Percentiles rank a stretch among this genome's conserved stretches.
phyloP scores from a whole-genome alignment of 2,113 vertebrate species.

The Chloropsis hardwickii region DNA sequence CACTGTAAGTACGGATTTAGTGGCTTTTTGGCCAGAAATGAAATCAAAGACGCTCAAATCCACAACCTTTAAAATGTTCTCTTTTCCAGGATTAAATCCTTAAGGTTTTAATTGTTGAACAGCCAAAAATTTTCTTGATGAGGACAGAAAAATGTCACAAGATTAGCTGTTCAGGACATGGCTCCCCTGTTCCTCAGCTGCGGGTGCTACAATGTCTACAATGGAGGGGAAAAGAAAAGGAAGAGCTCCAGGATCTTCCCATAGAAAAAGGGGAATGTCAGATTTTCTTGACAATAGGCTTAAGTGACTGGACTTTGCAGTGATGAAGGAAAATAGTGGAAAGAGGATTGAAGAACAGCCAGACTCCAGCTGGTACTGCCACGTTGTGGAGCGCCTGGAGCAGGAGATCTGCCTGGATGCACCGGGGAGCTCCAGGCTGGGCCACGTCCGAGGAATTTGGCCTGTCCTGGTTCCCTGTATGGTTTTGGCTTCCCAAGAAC shows the following conservation, averaged over 20 bases:
- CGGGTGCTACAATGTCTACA: not conserved
- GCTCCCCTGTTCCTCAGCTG: not conserved
- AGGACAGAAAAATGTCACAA: not conserved
- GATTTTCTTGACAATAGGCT: not conserved
- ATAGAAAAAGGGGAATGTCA: not conserved
- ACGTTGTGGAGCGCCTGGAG: fast-evolving
- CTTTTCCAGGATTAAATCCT: not conserved
- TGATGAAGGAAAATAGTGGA: not conserved
- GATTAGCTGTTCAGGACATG: not conserved
- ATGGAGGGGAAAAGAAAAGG: not conserved
- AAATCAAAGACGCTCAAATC: not conserved
- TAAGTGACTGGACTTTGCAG: not conserved
- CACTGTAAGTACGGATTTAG: not conserved
- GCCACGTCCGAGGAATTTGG: not conserved
- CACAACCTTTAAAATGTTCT: not conserved
- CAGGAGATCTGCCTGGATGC: not conserved
- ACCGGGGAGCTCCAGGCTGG: not conserved
- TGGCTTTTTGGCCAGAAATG: not conserved
- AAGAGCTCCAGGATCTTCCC: not conserved
- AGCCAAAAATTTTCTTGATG: not conserved
- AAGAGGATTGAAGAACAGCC: not conserved
- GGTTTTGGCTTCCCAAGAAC: not conserved
- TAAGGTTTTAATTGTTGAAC: not conserved
- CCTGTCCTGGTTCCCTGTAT: fast-evolving
- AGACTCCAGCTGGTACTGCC: not conserved